Evolutionary conservation across 2,888 invertebrate species (phyloP), one percentile per base, ranked within the genome.

Genomic region (Pegoplata infirma): DNA sequence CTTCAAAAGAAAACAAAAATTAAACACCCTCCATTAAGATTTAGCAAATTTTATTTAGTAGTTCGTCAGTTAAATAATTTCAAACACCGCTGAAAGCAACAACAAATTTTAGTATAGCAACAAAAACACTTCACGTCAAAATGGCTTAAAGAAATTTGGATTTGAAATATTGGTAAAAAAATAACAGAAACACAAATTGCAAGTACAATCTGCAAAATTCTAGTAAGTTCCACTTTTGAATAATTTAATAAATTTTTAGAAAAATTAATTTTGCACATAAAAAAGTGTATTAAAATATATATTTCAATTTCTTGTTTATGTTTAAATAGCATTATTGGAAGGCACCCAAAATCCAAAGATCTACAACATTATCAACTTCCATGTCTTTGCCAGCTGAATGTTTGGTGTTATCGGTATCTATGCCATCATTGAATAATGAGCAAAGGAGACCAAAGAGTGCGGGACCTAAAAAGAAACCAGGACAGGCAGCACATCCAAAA

Each of bases 371-470:
- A 68, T 88, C 89, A 76, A 86, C 90, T 73, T 89, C 89, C 73
- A 89, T 90, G 89, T 90, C 90, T 63, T 84, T 90, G 82, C 90
- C 90, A 66, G 89, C 90, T 40, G 90, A 90, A 81, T 90, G 90
- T 79, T 84, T 90, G 59, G 90, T 90, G n/a, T 77, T 90, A 25
- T 90, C 90, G 10, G 88, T 90, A 3, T 89, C 90, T 32, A 89
- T 89, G 86, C 90, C 90, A 67, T 89, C 89, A n/a, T 82, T 89
- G n/a, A 89, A 85, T 80, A 83, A 86, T 55, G 87, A 88, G 51
- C 83, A 82, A 44, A 87, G 85, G 77, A 83, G 89, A 51, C 88
- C 89, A 7, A 89, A 89, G 77, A 89, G 89, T 78, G 89, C 89
- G 14, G 88, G 89, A 59, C 84, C 86, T 67, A 89, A 89, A 82